A percentile compares a stretch with the other conserved stretches of the same genome.
phyloP scores from a whole-genome alignment of 2,888 invertebrate species.

The Drosophila cognata region DNA sequence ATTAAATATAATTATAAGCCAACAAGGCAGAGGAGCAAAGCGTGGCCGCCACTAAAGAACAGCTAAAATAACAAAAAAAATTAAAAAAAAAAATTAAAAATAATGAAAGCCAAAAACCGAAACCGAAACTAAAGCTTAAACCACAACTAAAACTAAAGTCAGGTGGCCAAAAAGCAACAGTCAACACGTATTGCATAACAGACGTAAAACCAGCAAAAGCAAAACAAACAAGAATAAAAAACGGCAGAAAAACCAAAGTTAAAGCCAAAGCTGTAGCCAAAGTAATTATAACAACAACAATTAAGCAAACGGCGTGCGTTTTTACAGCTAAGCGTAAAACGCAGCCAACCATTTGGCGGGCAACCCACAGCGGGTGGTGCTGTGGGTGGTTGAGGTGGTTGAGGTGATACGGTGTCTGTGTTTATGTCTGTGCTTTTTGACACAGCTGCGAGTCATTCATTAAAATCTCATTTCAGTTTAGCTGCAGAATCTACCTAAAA shows the following conservation, averaged over 20 bases:
- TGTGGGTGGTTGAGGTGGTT: background rate
- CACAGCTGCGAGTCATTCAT: constrained; percentile 54
- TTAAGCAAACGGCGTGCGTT: constrained; percentile 81
- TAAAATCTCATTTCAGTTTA: constrained; percentile 54
- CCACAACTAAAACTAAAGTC: constrained; percentile 20
- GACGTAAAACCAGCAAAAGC: constrained; percentile 37
- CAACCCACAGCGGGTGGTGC: background rate
- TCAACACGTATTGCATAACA: constrained; percentile 69
- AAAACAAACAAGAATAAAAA: constrained; percentile 42
- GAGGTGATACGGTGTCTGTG: background rate
- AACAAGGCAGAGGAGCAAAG: constrained; percentile 62
- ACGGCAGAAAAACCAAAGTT: constrained; percentile 8
- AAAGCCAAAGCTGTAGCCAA: constrained; percentile 37
- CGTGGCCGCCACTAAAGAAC: constrained; percentile 63
- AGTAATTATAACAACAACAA: constrained; percentile 81
- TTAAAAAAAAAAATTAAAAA: constrained; percentile 29
- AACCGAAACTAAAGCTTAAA: constrained; percentile 61
- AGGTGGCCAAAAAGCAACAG: constrained; percentile 27
- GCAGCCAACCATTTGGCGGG: constrained; percentile 68
- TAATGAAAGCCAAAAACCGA: constrained; percentile 82
- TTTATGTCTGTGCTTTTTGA: background rate
- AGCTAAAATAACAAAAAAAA: constrained; percentile 8
- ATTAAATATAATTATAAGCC: constrained; percentile 74
- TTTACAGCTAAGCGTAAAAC: constrained; percentile 73
- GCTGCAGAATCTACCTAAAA: constrained; percentile 14